Percentiles rank a stretch among this genome's conserved stretches.
phyloP scores from a whole-genome alignment of 2,888 invertebrate genomes.

The Drosophila ustulata region DNA sequence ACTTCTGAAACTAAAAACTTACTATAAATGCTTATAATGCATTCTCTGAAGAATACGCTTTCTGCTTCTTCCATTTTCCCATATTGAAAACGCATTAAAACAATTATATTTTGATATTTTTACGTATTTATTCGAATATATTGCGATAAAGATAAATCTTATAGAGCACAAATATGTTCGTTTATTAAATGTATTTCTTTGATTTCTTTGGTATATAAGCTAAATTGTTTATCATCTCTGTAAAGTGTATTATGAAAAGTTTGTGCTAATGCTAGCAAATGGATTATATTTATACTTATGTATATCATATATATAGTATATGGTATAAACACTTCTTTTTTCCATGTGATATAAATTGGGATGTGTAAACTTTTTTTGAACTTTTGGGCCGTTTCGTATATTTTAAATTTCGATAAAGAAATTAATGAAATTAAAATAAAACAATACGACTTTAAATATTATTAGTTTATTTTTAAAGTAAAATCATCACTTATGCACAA shows the following conservation, averaged over 20 bases:
- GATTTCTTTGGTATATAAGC: conserved; percentile 47
- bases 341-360: conserved; percentile 45
- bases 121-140: conserved; percentile 52
- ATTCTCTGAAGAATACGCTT: too few relatives aligned
- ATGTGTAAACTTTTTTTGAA: conserved; percentile 65
- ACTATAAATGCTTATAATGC: too few relatives aligned
- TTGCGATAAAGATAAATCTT: conserved; percentile 35
- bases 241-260: conserved; percentile 69
- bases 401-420: conserved; percentile 14
- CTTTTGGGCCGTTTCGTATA: conserved; percentile 62
- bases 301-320: conserved; percentile 3
- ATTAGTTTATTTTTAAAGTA: conserved; percentile 49
- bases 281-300: conserved; percentile 19
- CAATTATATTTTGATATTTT: neutral
- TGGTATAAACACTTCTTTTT: conserved; percentile 30
- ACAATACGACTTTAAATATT: conserved; percentile 28
- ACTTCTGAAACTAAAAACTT: too few relatives aligned
- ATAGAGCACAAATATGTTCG: conserved; percentile 15
- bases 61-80: too few relatives aligned
- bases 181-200: conserved; percentile 18
- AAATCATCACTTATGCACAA: conserved; percentile 73
- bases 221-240: conserved; percentile 36
- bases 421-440: conserved; percentile 25
- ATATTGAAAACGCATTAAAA: neutral
- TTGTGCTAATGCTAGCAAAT: conserved; percentile 45